Base-by-base conservation (phyloP, 2,888 invertebrate species). In the Pseudanteris insignis region DNA sequence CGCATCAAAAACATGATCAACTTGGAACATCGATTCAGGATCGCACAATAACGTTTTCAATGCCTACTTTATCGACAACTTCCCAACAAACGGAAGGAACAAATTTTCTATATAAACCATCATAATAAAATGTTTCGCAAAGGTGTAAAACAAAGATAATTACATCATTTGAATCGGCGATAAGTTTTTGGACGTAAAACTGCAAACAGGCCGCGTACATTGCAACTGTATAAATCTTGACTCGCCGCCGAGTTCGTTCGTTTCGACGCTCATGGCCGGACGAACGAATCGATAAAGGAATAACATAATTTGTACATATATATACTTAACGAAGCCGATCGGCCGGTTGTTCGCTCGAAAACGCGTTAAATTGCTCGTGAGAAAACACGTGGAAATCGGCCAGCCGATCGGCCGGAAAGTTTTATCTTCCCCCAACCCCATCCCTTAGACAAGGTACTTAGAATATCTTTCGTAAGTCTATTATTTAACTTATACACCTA, bases 381-480 rank as follows among this genome's bases (percentile, higher is more conserved):
- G 40, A 11, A 32, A 48, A 36, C 25, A 29, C 24, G 41, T 36
- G 36, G 36, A 47, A 38, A 47, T 38, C 46, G 28, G 3, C 48
- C 30, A 11, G 26, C 44, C 34, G 36, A 28, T 38, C 38, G n/a
- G 15, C 25, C 30, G 12, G 34, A 36, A 36, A 46, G 32, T 61
- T 48, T 32, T 36, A 32, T 34, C 51, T 33, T 13, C 41, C 50
- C 43, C 25, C 25, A 29, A 32, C 53, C 25, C 43, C 33, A 64
- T 57, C 36, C 64, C 65, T 72, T 72, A 68, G 69, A 72, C 70
- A 75, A 76, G 76, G 75, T 77, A 75, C 76, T 73, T 76, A 72
- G 71, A 75, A 75, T 74, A 75, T 71, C 65, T 67, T 70, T 66
- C 68, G 68, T 75, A 73, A 73, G 71, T 74, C 73, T 73, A 72